Evolutionary conservation across 2,888 invertebrate species (phyloP).

Genomic region (Chymomyza amoena): DNA sequence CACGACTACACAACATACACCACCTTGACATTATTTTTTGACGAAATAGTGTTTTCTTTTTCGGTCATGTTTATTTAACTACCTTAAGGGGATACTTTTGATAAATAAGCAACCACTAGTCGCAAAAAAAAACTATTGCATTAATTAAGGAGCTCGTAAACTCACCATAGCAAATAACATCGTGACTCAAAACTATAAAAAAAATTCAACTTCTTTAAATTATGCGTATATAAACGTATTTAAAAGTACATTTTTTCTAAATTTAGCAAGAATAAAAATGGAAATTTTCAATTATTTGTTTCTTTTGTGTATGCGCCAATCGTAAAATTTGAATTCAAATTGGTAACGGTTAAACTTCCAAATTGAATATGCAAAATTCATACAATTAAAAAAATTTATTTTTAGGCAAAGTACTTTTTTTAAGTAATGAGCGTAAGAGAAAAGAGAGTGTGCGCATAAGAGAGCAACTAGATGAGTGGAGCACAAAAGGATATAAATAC

Average conservation of each 20-base stretch:
- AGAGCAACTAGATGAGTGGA: neutral
- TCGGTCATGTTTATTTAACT: no score
- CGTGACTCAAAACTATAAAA: neutral
- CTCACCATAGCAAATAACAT: neutral
- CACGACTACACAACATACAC: no score
- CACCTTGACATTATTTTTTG: no score
- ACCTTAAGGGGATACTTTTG: no score
- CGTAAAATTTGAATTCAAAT: constrained; percentile 37
- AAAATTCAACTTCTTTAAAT: neutral
- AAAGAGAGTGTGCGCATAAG: neutral
- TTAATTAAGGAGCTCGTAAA: no score
- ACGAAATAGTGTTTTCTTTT: no score
- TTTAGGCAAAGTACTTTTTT: constrained; percentile 27
- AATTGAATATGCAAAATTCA: constrained; percentile 35
- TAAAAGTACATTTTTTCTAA: neutral
- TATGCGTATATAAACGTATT: neutral
- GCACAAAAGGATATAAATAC: constrained; percentile 7
- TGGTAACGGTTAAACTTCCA: constrained; percentile 6
- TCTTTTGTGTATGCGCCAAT: constrained; percentile 4
- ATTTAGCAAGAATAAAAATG: neutral
- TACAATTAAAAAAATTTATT: constrained; percentile 27
- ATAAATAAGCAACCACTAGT: no score
- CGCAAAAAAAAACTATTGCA: no score
- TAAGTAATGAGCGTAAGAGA: neutral
- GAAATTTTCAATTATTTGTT: constrained; percentile 3